Percentiles rank a stretch among this genome's conserved stretches.
Evolutionary conservation across 2,888 invertebrate genomes (phyloP).

Genomic region (Dryococelus australis): DNA sequence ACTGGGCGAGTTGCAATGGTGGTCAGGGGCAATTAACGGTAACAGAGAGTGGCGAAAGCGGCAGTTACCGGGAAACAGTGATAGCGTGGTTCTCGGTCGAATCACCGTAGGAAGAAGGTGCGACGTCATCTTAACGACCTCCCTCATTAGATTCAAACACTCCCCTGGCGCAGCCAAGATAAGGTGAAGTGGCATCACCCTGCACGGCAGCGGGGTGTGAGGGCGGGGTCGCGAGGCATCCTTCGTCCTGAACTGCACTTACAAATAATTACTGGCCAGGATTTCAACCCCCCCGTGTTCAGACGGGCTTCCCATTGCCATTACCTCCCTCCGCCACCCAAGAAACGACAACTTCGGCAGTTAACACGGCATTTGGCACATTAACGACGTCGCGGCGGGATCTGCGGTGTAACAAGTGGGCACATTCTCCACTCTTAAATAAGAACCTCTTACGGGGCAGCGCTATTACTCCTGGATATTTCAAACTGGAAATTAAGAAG

Average conservation of each 20-base stretch:
- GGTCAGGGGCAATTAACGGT: neutral
- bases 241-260: neutral
- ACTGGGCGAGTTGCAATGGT: neutral
- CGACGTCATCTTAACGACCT: constrained; percentile 16
- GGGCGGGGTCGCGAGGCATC: neutral
- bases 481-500: too few species aligned
- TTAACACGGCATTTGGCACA: neutral
- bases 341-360: neutral
- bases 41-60: neutral
- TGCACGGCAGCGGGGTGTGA: neutral
- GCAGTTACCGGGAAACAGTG: neutral
- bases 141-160: neutral
- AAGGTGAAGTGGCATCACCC: neutral
- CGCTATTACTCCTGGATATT: too few species aligned
- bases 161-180: neutral
- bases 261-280: constrained; percentile 1
- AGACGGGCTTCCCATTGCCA: neutral
- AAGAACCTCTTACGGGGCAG: neutral
- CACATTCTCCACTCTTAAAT: neutral
- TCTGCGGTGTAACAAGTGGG: neutral
- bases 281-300: neutral
- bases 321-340: neutral
- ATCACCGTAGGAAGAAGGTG: constrained; percentile 3
- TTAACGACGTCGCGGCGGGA: neutral
- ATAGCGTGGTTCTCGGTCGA: neutral